Percentiles rank a stretch among this genome's conserved stretches.
Evolutionary conservation across 2,888 invertebrate species (phyloP).

Genomic region (Drosophila cyrtoloma): DNA sequence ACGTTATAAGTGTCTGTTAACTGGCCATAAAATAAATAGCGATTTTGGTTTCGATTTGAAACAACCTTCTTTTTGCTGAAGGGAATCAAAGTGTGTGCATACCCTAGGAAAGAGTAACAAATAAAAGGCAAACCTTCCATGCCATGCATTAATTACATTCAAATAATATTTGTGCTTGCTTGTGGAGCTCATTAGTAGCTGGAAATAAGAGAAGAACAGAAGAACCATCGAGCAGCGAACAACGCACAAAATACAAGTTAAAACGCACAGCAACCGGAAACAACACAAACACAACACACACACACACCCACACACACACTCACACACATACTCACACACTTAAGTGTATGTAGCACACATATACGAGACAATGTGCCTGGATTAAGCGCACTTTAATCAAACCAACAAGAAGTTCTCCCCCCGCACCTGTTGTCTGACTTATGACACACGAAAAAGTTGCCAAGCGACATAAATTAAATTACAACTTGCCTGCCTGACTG

Average conservation of each 20-base stretch:
- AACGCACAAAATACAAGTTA: background rate
- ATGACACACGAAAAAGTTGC: slow-evolving; percentile 74
- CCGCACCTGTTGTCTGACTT: slow-evolving; percentile 69
- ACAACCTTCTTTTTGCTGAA: background rate
- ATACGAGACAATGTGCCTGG: slow-evolving; percentile 29
- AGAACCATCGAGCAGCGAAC: background rate
- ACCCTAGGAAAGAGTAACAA: background rate
- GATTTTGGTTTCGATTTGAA: background rate
- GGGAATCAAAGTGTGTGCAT: slow-evolving; percentile 3
- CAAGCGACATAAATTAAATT: slow-evolving; percentile 75
- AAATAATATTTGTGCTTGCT: slow-evolving; percentile 76
- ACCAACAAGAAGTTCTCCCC: slow-evolving; percentile 11
- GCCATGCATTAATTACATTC: slow-evolving; percentile 71
- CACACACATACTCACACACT: slow-evolving; percentile 27
- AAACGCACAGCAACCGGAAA: slow-evolving; percentile 42
- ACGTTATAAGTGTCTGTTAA: background rate
- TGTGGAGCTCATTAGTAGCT: slow-evolving; percentile 77
- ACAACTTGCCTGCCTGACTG: slow-evolving; percentile 40
- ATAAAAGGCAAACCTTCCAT: slow-evolving; percentile 13
- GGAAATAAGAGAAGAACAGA: slow-evolving; percentile 58
- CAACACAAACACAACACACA: slow-evolving; percentile 24
- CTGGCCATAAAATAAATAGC: background rate
- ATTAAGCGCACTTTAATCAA: slow-evolving; percentile 64
- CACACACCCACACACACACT: slow-evolving; percentile 6
- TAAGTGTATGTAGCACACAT: slow-evolving; percentile 16